A percentile compares a stretch with the other conserved stretches of the same genome.
These are phyloP conservation scores for Gnathonemus echidnorhynchus DNA, from an alignment of 2,113 vertebrate genomes.

Conservation along the genomic window DNA sequence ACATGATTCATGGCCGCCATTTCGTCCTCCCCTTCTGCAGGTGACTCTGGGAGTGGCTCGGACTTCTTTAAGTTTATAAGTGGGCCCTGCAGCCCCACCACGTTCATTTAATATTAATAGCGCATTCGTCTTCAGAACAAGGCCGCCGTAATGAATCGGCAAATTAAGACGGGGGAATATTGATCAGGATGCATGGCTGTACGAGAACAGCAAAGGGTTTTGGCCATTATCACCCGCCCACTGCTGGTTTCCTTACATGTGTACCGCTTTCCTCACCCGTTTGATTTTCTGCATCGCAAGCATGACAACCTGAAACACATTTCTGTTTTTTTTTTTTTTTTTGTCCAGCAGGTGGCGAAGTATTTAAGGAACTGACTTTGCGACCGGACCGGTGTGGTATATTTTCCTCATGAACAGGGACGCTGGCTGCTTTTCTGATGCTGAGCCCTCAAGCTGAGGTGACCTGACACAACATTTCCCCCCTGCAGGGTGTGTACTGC, in stretches of 20 bases:
- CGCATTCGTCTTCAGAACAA: constrained; percentile 50
- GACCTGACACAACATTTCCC: neutral
- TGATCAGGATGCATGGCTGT: constrained; percentile 50
- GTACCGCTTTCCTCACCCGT: no score
- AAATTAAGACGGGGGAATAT: constrained; percentile 56
- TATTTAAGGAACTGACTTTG: no score
- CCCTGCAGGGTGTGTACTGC: neutral
- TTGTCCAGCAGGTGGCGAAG: neutral
- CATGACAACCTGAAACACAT: neutral
- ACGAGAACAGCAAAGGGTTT: constrained; percentile 38
- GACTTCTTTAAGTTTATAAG: constrained; percentile 30
- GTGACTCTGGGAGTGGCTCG: constrained; percentile 31
- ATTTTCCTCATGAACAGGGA: neutral
- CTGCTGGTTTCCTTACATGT: neutral
- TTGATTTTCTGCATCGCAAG: neutral
- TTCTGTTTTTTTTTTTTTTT: neutral
- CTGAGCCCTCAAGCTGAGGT: neutral
- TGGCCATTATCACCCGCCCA: neutral
- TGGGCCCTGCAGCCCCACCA: constrained; percentile 43
- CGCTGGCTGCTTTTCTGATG: neutral
- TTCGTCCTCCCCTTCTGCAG: constrained; percentile 18
- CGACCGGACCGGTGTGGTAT: no score
- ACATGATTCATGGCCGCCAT: constrained; percentile 30
- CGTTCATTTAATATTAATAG: constrained; percentile 65
- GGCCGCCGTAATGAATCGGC: constrained; percentile 56